Conservation (phyloP, 2,113 vertebrate species). For the Ivindomyrus marchei region DNA sequence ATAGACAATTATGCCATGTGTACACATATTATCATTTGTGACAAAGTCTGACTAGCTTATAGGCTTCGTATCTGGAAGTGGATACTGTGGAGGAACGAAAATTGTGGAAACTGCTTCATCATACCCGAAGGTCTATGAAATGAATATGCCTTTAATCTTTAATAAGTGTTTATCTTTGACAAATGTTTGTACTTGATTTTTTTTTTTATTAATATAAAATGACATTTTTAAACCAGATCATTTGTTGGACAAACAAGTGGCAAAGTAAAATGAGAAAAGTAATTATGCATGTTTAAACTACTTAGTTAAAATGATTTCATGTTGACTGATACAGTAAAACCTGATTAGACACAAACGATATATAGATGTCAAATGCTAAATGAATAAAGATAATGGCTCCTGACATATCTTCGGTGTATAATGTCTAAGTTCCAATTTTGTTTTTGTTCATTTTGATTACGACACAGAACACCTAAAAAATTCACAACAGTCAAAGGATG, state of each 20-base stretch:
- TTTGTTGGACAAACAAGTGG: not conserved
- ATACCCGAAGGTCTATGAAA: not conserved
- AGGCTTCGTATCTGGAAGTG: not conserved
- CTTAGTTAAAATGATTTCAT: not conserved
- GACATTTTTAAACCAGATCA: not conserved
- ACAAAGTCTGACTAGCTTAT: not conserved
- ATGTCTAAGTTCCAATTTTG: not conserved
- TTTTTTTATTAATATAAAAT: not conserved
- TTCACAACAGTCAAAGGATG: not conserved
- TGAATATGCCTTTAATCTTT: not conserved
- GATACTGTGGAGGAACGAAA: not conserved
- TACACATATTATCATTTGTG: not conserved
- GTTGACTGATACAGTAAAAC: not conserved
- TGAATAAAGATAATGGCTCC: not conserved
- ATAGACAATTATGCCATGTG: not conserved
- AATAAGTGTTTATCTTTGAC: not conserved
- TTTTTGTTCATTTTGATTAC: not conserved
- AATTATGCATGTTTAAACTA: not conserved
- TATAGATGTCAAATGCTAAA: not conserved
- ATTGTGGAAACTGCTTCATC: not conserved
- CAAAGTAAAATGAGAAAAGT: constrained; percentile 1
- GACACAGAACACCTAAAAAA: not conserved
- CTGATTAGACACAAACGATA: not conserved
- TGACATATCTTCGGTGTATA: not conserved
- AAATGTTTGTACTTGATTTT: not conserved